Evolutionary conservation across 2,888 invertebrate genomes (phyloP).

Genomic region (Ypsolopha scabrella): DNA sequence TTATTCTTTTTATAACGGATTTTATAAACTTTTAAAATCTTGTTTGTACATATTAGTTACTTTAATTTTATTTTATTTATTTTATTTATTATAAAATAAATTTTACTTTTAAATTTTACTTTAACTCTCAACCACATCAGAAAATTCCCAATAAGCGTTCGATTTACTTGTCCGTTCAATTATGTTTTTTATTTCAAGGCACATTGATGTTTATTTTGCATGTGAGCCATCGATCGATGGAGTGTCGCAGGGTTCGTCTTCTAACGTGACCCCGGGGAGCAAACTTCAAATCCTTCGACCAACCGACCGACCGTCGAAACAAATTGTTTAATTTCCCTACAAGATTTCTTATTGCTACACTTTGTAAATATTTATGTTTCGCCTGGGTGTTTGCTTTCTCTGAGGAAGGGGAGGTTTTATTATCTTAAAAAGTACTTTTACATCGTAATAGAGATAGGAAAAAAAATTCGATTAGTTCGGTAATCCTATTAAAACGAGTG

Average conservation of each 20-base stretch:
- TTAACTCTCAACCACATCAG: too few species aligned
- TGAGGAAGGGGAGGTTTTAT: not conserved
- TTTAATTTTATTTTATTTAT: too few species aligned
- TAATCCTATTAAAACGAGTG: not conserved
- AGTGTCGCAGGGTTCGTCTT: slow-evolving; percentile 6
- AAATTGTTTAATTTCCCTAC: slow-evolving; percentile 6
- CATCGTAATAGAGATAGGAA: not conserved
- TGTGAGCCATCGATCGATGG: slow-evolving; percentile 5
- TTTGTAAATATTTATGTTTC: not conserved
- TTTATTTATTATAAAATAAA: too few species aligned
- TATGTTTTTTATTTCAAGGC: too few species aligned
- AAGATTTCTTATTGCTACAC: not conserved
- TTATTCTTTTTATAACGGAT: too few species aligned
- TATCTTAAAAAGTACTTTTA: not conserved
- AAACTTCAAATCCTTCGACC: slow-evolving; percentile 9
- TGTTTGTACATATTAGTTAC: too few species aligned
- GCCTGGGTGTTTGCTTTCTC: too few species aligned
- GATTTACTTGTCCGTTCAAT: too few species aligned
- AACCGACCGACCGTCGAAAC: slow-evolving; percentile 1
- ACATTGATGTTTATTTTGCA: not conserved
- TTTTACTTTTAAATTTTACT: too few species aligned
- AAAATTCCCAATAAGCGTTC: too few species aligned
- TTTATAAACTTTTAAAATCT: too few species aligned
- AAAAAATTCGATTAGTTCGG: not conserved
- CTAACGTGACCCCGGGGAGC: slow-evolving; percentile 11